Conservation (phyloP, 2,888 invertebrate genomes). For the Mythimna ferrago region DNA sequence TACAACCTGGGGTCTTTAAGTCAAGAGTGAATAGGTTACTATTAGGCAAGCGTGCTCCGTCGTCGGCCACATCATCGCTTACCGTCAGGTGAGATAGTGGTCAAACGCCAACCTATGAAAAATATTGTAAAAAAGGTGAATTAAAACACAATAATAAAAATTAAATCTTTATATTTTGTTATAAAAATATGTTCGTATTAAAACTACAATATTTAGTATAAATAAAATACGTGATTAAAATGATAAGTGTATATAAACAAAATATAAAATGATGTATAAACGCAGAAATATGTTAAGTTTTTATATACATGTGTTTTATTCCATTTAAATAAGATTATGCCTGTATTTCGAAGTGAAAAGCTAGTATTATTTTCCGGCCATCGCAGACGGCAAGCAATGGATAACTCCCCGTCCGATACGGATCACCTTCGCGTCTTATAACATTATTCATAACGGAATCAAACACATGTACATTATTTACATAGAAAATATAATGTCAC, state of each 20-base stretch:
- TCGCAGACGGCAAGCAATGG: too few species aligned
- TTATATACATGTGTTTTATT: slow-evolving; percentile 32
- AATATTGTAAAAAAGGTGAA: background rate
- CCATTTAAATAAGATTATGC: background rate
- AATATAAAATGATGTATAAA: slow-evolving; percentile 17
- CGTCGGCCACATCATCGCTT: too few species aligned
- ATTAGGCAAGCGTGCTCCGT: too few species aligned
- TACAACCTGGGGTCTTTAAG: too few species aligned
- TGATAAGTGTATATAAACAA: slow-evolving; percentile 51
- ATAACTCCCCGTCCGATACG: too few species aligned
- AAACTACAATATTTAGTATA: slow-evolving; percentile 55
- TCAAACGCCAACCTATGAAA: too few species aligned
- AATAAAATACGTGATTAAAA: slow-evolving; percentile 60
- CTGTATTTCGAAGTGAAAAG: background rate
- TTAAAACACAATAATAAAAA: slow-evolving; percentile 46
- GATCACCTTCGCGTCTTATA: too few species aligned
- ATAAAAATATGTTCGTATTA: slow-evolving; percentile 64
- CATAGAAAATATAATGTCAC: slow-evolving; percentile 50
- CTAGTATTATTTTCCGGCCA: too few species aligned
- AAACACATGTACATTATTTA: slow-evolving; percentile 18
- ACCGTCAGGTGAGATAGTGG: too few species aligned
- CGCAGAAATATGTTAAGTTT: slow-evolving; percentile 40
- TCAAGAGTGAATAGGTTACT: too few species aligned
- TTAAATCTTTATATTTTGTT: slow-evolving; percentile 59
- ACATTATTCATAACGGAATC: slow-evolving; percentile 14